Percentiles rank a stretch among this genome's conserved stretches.
Evolutionary conservation across 2,113 vertebrate species (phyloP).

Genomic region (Ciconia stormi): DNA sequence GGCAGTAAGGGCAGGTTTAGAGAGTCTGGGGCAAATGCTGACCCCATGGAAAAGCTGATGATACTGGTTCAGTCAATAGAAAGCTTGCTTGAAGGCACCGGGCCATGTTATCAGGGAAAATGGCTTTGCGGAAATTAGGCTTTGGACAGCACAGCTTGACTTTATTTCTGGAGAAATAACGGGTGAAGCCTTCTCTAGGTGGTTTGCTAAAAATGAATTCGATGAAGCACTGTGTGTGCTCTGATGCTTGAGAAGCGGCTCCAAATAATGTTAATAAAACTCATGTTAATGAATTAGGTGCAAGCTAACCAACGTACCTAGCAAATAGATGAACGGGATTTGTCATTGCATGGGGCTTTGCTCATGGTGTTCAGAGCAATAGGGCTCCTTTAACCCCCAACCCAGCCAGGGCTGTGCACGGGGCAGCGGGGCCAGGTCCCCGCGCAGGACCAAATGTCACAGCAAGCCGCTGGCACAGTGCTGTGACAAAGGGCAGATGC

Average conservation of each 20-base stretch:
- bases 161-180: fast-evolving
- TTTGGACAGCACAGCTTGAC: not conserved
- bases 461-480: not conserved
- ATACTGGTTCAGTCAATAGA: fast-evolving
- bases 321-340: not conserved
- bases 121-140: not conserved
- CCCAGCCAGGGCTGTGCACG: not conserved
- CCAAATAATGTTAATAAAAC: not conserved
- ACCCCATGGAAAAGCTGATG: not conserved
- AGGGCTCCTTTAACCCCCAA: not conserved
- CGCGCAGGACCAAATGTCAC: not conserved
- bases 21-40: not conserved
- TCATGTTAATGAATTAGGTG: not conserved
- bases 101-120: not conserved
- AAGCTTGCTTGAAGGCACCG: not conserved
- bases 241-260: not conserved
- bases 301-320: not conserved
- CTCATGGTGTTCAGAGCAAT: not conserved
- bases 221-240: not conserved
- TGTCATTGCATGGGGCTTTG: not conserved
- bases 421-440: not conserved
- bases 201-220: not conserved
- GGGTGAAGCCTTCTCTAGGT: not conserved
- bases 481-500: not conserved
- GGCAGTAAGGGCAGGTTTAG: not conserved